A percentile compares a stretch with the other conserved stretches of the same genome.
These are phyloP conservation scores for Augochlora pura DNA, from an alignment of 1,140 invertebrate species.

Conservation along the genomic window DNA sequence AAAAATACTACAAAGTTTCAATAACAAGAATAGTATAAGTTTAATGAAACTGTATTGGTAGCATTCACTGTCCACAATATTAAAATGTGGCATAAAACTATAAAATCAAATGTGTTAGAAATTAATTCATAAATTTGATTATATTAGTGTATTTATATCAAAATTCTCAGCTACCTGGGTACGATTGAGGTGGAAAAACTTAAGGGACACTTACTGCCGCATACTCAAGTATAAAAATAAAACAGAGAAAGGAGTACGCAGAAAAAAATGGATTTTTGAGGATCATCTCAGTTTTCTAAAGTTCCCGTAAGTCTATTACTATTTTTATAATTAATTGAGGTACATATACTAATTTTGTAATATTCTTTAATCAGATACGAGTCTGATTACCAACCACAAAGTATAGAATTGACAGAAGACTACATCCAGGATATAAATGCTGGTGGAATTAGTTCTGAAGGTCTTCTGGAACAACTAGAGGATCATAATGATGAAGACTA, in stretches of 20 bases:
- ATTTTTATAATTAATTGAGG: neutral
- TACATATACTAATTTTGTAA: neutral
- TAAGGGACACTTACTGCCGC: conserved; percentile 74
- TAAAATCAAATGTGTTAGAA: too few species aligned
- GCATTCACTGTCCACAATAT: too few species aligned
- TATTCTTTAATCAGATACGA: conserved; percentile 67
- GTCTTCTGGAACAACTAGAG: conserved; percentile 75
- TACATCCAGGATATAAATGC: conserved; percentile 74
- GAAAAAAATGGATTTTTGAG: conserved; percentile 79
- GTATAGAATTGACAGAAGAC: conserved; percentile 73
- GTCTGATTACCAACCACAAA: conserved; percentile 70
- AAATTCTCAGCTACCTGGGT: conserved; percentile 69
- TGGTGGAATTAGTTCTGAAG: conserved; percentile 67
- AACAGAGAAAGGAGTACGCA: conserved; percentile 69
- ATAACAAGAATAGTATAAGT: neutral
- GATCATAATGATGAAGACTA: conserved; percentile 75
- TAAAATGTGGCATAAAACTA: too few species aligned
- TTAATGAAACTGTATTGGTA: too few species aligned
- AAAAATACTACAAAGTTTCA: neutral
- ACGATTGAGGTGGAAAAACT: conserved; percentile 76
- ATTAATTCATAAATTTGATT: neutral
- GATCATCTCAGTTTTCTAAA: conserved; percentile 75
- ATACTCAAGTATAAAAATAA: conserved; percentile 75
- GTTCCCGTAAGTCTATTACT: conserved; percentile 70
- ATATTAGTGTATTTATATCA: neutral